Conservation (phyloP, 1,140 invertebrate species). For the Parapsyche elsis region DNA sequence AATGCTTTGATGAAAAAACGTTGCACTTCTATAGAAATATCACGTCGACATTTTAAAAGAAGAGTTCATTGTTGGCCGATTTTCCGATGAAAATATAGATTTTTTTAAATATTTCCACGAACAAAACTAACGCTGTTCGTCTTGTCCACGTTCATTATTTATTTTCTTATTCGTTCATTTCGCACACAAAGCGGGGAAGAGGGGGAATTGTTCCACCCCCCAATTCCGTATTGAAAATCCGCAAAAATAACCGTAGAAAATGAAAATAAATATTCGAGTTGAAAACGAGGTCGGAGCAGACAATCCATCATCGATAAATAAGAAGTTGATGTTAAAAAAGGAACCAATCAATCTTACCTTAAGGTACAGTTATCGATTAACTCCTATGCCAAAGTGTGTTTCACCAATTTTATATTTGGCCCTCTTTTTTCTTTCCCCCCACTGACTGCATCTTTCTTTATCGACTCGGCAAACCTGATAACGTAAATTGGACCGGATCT, state of each 20-base stretch:
- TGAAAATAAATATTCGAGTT: conserved; percentile 27
- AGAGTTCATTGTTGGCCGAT: background rate
- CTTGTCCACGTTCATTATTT: background rate
- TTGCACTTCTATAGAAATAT: background rate
- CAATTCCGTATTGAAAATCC: background rate
- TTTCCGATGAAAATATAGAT: background rate
- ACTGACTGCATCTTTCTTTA: background rate
- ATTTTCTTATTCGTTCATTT: background rate
- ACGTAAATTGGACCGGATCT: too few species aligned
- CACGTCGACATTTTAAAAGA: background rate
- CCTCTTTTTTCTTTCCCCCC: background rate
- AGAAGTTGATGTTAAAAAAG: conserved; percentile 28
- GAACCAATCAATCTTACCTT: conserved; percentile 36
- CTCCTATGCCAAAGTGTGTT: background rate
- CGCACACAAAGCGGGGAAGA: background rate
- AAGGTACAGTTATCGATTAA: background rate
- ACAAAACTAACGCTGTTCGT: background rate
- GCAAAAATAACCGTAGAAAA: background rate
- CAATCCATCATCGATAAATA: conserved; percentile 38
- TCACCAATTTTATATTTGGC: background rate
- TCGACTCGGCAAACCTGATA: too few species aligned
- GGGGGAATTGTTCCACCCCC: background rate
- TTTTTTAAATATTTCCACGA: background rate
- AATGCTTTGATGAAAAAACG: background rate
- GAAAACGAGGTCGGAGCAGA: conserved; percentile 24